phyloP scores from a whole-genome alignment of 1,140 invertebrate species.

The Augochlora pura region DNA sequence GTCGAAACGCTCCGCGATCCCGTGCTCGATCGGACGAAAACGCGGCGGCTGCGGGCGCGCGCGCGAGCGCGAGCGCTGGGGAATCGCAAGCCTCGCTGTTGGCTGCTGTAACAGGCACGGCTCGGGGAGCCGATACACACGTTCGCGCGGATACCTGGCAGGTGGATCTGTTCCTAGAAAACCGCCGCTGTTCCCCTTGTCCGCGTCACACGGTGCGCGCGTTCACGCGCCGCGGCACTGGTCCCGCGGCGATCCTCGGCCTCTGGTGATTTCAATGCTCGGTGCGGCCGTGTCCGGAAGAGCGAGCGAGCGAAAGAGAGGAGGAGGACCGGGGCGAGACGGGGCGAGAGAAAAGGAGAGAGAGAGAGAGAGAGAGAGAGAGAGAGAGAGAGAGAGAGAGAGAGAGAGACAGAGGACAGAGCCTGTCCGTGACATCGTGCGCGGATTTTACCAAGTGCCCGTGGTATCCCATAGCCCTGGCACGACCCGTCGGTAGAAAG shows the following conservation, averaged over 20 bases:
- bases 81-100: too few relatives aligned
- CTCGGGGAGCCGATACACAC: slow-evolving; percentile 19
- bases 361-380: too few relatives aligned
- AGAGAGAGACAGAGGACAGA: too few relatives aligned
- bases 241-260: slow-evolving; percentile 9
- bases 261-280: slow-evolving; percentile 59
- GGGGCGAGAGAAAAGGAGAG: too few relatives aligned
- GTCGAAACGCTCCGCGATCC: not conserved
- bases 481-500: not conserved
- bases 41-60: too few relatives aligned
- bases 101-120: not conserved
- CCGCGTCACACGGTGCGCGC: not conserved
- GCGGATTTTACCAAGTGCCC: slow-evolving; percentile 23
- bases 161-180: slow-evolving; percentile 39
- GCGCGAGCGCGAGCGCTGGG: too few relatives aligned
- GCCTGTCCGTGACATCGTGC: not conserved
- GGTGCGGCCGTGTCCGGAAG: slow-evolving; percentile 37
- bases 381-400: too few relatives aligned
- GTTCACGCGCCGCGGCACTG: not conserved
- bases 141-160: slow-evolving; percentile 9
- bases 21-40: too few relatives aligned
- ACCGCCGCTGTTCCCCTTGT: too few relatives aligned
- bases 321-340: too few relatives aligned
- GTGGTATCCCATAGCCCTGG: not conserved
- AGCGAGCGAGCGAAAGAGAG: not conserved